A percentile compares a stretch with the other conserved stretches of the same genome.
Evolutionary conservation across 2,113 vertebrate genomes (phyloP).

Genomic region (Zeus faber): DNA sequence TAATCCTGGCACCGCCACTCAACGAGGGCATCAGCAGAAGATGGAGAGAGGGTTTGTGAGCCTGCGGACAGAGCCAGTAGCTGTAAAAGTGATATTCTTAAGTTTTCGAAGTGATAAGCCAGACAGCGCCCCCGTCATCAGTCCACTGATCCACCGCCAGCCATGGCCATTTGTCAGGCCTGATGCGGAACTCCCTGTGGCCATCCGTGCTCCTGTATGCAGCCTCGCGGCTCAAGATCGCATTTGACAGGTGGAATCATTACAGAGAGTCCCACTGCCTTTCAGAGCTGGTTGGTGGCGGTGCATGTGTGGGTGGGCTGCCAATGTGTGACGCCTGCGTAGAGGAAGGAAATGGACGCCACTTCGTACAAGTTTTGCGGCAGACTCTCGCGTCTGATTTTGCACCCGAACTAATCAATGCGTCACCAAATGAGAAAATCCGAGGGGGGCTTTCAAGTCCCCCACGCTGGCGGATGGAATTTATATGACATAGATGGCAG

Average conservation of each 20-base stretch:
- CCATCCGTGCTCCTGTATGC: slow-evolving; percentile 35
- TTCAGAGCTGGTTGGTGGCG: slow-evolving; percentile 41
- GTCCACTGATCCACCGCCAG: slow-evolving; percentile 64
- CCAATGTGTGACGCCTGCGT: slow-evolving; percentile 1
- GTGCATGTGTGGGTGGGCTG: slow-evolving; percentile 4
- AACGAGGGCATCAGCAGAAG: slow-evolving; percentile 24
- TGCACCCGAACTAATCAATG: too few species aligned
- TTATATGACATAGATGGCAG: too few species aligned
- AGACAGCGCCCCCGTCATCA: slow-evolving; percentile 48
- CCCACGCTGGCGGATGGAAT: too few species aligned
- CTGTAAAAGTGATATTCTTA: slow-evolving; percentile 60
- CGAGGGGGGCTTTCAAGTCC: too few species aligned
- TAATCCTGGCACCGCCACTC: too few species aligned
- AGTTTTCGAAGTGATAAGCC: slow-evolving; percentile 61
- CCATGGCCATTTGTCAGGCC: slow-evolving; percentile 63
- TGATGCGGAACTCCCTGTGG: slow-evolving; percentile 62
- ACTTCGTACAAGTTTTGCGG: too few species aligned
- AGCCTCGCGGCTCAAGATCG: slow-evolving; percentile 38
- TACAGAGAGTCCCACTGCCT: slow-evolving; percentile 32
- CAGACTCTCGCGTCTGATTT: too few species aligned
- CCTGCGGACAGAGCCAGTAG: slow-evolving; percentile 52
- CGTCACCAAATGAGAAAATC: too few species aligned
- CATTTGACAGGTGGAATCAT: slow-evolving; percentile 61
- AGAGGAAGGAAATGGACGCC: too few species aligned
- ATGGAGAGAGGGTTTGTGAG: slow-evolving; percentile 17